Evolutionary conservation across 2,113 vertebrate species (phyloP).

Genomic region (Tyto alba): DNA sequence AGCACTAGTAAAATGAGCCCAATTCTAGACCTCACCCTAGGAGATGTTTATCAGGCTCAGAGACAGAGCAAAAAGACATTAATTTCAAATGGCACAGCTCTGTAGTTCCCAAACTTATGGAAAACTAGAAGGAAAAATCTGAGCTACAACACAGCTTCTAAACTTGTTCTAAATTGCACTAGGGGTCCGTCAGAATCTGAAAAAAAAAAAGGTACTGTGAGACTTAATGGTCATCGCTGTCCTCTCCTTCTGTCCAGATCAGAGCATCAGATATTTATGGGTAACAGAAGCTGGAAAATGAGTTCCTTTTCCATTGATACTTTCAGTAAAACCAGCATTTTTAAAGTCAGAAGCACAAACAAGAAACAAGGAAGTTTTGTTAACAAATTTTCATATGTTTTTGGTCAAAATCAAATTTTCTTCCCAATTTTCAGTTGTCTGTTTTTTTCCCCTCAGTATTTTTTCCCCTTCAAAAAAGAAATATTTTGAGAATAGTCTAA

Average conservation of each 20-base stretch:
- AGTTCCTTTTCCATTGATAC: background rate
- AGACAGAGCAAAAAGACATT: background rate
- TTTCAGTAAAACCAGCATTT: background rate
- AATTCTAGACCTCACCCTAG: background rate
- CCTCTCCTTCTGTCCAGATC: background rate
- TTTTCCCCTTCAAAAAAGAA: background rate
- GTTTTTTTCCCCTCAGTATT: background rate
- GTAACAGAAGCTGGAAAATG: background rate
- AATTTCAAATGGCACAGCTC: background rate
- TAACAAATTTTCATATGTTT: background rate
- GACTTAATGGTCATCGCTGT: background rate
- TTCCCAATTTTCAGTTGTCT: background rate
- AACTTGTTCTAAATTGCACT: background rate
- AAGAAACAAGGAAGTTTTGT: background rate
- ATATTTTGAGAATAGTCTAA: background rate
- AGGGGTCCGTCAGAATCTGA: background rate
- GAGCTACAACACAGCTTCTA: background rate
- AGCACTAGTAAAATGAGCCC: background rate
- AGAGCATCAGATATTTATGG: background rate
- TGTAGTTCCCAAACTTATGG: background rate
- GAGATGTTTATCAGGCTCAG: background rate
- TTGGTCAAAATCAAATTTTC: background rate
- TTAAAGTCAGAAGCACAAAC: background rate
- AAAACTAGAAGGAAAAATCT: background rate
- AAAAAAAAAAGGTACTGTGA: background rate